Evolutionary conservation across 1,140 invertebrate genomes (phyloP).

Genomic region (Probaryconus sp.): DNA sequence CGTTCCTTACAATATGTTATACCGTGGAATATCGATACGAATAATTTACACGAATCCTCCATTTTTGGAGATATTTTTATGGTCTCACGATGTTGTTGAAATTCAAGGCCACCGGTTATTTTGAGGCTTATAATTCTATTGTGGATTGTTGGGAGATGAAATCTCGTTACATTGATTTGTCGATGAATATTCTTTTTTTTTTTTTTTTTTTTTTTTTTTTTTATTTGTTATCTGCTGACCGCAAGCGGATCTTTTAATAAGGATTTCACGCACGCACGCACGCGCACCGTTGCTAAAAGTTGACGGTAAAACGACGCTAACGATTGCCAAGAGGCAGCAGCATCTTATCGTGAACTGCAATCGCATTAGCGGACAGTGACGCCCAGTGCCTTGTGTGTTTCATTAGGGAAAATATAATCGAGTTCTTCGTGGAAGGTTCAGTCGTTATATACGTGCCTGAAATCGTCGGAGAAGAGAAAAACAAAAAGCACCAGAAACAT

Average conservation of each 20-base stretch:
- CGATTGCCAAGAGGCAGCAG: slow-evolving; percentile 70
- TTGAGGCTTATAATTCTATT: no score
- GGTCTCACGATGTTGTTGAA: slow-evolving; percentile 6
- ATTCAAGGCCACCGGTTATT: neutral
- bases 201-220: no score
- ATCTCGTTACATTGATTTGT: no score
- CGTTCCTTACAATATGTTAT: neutral
- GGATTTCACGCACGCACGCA: slow-evolving; percentile 53
- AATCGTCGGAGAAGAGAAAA: slow-evolving; percentile 25
- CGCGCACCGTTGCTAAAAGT: slow-evolving; percentile 35
- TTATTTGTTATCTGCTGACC: slow-evolving; percentile 3
- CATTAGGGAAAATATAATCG: slow-evolving; percentile 77
- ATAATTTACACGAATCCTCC: slow-evolving; percentile 11
- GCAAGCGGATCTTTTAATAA: slow-evolving; percentile 53
- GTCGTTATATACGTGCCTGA: slow-evolving; percentile 64
- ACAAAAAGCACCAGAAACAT: slow-evolving; percentile 10
- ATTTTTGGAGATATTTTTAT: slow-evolving; percentile 5
- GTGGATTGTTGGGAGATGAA: no score
- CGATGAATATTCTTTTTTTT: no score
- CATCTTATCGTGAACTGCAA: slow-evolving; percentile 75
- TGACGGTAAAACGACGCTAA: slow-evolving; percentile 67
- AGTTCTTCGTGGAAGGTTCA: slow-evolving; percentile 65
- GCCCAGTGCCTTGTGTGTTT: slow-evolving; percentile 69
- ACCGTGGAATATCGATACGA: slow-evolving; percentile 5
- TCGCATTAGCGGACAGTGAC: slow-evolving; percentile 77